Evolutionary conservation across 2,113 vertebrate species (phyloP).

Genomic region (Sander lucioperca): DNA sequence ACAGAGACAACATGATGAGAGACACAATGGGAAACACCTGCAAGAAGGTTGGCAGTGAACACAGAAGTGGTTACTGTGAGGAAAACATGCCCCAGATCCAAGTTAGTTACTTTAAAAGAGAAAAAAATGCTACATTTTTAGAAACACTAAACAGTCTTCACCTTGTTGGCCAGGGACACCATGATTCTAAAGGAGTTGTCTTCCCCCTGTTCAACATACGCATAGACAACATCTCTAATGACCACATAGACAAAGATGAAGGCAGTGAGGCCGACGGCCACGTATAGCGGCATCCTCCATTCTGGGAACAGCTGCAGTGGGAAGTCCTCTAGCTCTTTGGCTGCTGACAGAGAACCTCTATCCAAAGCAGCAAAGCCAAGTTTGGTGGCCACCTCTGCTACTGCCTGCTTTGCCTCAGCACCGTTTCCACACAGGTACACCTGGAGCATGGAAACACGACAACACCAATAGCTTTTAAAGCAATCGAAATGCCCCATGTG

Average conservation of each 20-base stretch:
- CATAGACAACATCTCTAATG: constrained; percentile 86
- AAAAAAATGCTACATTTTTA: neutral
- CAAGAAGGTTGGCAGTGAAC: constrained; percentile 1
- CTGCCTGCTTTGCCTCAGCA: constrained; percentile 87
- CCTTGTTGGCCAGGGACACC: constrained; percentile 90
- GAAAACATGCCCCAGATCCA: neutral
- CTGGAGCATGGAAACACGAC: constrained; percentile 75
- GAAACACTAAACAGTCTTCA: constrained; percentile 21
- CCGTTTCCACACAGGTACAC: constrained; percentile 93
- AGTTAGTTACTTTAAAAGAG: neutral
- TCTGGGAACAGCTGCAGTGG: constrained; percentile 93
- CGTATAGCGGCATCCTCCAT: constrained; percentile 90
- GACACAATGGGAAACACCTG: constrained; percentile 89
- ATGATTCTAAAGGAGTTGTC: constrained; percentile 88
- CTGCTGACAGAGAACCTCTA: constrained; percentile 88
- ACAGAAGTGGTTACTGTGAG: neutral
- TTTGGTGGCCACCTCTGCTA: constrained; percentile 86
- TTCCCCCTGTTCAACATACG: constrained; percentile 72
- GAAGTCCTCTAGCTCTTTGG: constrained; percentile 93
- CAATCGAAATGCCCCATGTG: neutral
- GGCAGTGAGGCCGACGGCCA: constrained; percentile 83
- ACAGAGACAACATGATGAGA: constrained; percentile 89
- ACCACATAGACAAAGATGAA: constrained; percentile 89
- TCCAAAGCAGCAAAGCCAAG: constrained; percentile 92
- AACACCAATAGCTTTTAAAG: neutral